Base-by-base conservation (phyloP, 2,113 vertebrate genomes). In the Calyptomena viridis region DNA sequence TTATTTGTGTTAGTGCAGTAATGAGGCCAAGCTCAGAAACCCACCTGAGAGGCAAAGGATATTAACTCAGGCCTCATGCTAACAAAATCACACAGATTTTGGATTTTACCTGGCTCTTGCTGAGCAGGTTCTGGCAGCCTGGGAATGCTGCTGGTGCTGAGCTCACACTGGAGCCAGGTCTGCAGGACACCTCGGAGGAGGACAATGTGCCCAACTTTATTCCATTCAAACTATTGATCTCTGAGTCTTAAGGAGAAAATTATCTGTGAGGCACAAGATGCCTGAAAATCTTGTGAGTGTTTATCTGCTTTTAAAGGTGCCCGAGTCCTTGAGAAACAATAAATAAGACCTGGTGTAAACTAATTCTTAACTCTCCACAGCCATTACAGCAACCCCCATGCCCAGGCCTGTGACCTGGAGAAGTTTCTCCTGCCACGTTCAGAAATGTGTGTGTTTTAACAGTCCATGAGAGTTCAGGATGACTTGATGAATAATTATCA, bases 131-230 rank as follows among this genome's bases (percentile, higher is more conserved):
- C 15, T 6, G 4, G 20, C 72, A 73, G 72, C 44, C 46, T 25
- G 39, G 28, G 5, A 21, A 4, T 3, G 1, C 69, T 44, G 40
- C 46, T 33, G n/a, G 3, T 3, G 35, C 44, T 1, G 25, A 52
- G 66, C 49, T 49, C 37, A 25, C 11, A 2, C 28, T 2, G 39
- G 17, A 64, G 83, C 49, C 66, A 18, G 35, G 19, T 40, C 76
- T 56, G 20, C 40, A 5, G 46, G 52, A 40, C 66, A 39, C 37
- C 71, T 91, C n/a, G 12, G 16, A 1, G 21, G 30, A 77, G 66
- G 75, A 56, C 67, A 79, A 27, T 0, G 20, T 69, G 66, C 81
- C 71, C 46, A 13, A 25, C 55, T 46, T 33, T 30, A 35, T 50
- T 27, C 76, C 30, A 6, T 8, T 79, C 71, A 52, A 89, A 55